Evolutionary conservation across 2,888 invertebrate species (phyloP).

Genomic region (Ophion ellenae): DNA sequence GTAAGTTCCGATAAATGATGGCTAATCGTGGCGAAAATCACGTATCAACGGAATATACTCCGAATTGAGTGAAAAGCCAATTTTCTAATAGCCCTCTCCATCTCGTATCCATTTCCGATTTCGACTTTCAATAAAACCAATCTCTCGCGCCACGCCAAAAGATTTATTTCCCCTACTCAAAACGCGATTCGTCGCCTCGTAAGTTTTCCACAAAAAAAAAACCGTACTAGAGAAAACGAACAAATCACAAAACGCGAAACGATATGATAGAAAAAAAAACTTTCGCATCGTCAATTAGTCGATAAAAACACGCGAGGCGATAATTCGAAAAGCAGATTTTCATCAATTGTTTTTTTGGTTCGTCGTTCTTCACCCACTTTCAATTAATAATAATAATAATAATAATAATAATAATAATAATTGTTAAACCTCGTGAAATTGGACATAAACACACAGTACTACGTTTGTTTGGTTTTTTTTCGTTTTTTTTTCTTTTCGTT

Average conservation of each 20-base stretch:
- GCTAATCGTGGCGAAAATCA: slow-evolving; percentile 19
- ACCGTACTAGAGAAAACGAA: slow-evolving; percentile 29
- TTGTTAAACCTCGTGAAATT: slow-evolving; percentile 83
- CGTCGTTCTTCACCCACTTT: slow-evolving; percentile 63
- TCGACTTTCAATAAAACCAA: background rate
- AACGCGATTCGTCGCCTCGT: background rate
- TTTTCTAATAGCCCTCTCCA: background rate
- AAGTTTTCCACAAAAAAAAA: slow-evolving; percentile 37
- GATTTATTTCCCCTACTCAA: background rate
- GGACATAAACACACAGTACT: slow-evolving; percentile 84
- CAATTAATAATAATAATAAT: slow-evolving; percentile 72
- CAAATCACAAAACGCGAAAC: slow-evolving; percentile 57
- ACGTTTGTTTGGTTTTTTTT: slow-evolving; percentile 78
- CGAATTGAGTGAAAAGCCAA: slow-evolving; percentile 3
- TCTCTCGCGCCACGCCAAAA: slow-evolving; percentile 16
- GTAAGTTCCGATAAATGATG: slow-evolving; percentile 11
- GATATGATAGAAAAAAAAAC: slow-evolving; percentile 30
- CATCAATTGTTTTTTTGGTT: slow-evolving; percentile 50
- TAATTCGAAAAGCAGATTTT: slow-evolving; percentile 57
- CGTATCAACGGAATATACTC: slow-evolving; percentile 8
- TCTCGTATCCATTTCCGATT: background rate
- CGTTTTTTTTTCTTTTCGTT: slow-evolving; percentile 55
- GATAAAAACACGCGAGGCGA: slow-evolving; percentile 40
- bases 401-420: slow-evolving; percentile 80
- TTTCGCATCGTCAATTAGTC: slow-evolving; percentile 38